phyloP scores from a whole-genome alignment of 2,113 vertebrate genomes.

The Abramis brama region DNA sequence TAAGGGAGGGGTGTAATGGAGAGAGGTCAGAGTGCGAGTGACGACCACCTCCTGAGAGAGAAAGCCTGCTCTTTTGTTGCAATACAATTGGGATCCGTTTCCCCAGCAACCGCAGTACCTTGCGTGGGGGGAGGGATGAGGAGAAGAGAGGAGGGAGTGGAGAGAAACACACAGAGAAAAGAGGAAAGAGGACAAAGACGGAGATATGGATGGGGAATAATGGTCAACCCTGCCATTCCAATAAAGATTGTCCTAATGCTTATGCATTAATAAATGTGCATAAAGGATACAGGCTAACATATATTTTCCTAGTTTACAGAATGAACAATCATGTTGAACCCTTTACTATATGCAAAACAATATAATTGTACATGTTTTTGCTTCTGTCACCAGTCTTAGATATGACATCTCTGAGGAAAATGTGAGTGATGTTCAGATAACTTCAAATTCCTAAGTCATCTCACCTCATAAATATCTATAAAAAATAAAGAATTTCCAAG shows the following conservation, averaged over 20 bases:
- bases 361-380: neutral
- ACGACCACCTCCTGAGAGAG: constrained; percentile 76
- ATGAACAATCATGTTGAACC: neutral
- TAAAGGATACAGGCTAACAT: neutral
- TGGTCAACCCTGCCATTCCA: constrained; percentile 63
- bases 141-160: constrained; percentile 39
- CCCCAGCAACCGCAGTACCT: constrained; percentile 76
- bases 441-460: neutral
- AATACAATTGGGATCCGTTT: constrained; percentile 78
- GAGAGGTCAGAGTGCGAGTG: constrained; percentile 75
- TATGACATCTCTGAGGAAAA: neutral
- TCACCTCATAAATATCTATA: neutral
- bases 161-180: constrained; percentile 28
- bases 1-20: constrained; percentile 60
- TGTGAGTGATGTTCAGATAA: neutral
- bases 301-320: neutral
- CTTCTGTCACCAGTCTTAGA: too few relatives aligned
- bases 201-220: constrained; percentile 53
- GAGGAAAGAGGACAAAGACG: constrained; percentile 35
- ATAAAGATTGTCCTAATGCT: constrained; percentile 38
- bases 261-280: neutral
- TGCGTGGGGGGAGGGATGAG: constrained; percentile 59
- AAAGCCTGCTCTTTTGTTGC: constrained; percentile 76
- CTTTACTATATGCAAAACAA: neutral
- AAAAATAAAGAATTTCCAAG: neutral